Percentiles rank a stretch among this genome's conserved stretches.
Conservation (phyloP, 2,113 vertebrate species). For the Silurus asotus region DNA sequence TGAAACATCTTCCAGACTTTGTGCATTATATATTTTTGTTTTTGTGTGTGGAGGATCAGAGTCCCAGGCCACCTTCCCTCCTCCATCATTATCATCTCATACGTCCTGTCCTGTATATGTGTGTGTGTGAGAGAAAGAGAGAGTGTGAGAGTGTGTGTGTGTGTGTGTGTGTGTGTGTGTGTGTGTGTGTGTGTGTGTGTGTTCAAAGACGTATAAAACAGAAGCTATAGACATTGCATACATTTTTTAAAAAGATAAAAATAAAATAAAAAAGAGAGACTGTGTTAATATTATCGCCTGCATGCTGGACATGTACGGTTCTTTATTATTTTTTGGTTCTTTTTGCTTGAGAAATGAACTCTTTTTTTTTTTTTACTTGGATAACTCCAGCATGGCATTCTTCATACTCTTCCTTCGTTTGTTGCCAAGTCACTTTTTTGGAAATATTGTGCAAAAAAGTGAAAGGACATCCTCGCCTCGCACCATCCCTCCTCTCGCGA, state of each 20-base stretch:
- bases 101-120: constrained; percentile 80
- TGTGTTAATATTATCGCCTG: constrained; percentile 91
- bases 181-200: constrained; percentile 64
- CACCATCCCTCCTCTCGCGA: constrained; percentile 65
- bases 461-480: constrained; percentile 77
- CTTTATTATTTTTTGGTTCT: constrained; percentile 68
- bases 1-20: constrained; percentile 80
- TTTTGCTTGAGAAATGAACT: constrained; percentile 88
- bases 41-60: constrained; percentile 78
- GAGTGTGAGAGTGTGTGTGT: constrained; percentile 41
- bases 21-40: constrained; percentile 34
- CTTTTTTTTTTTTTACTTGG: constrained; percentile 65
- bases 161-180: constrained; percentile 72
- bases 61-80: constrained; percentile 78
- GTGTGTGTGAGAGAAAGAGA: constrained; percentile 38
- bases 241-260: constrained; percentile 71
- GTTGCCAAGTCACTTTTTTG: constrained; percentile 93
- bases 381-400: constrained; percentile 95
- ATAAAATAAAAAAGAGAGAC: constrained; percentile 61
- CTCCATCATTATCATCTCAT: constrained; percentile 93
- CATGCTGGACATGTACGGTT: constrained; percentile 99
- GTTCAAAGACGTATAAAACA: constrained; percentile 80
- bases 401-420: constrained; percentile 87
- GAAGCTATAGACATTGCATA: constrained; percentile 79
- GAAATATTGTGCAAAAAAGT: constrained; percentile 89